These are phyloP conservation scores for Encarsia formosa DNA, from an alignment of 2,888 invertebrate genomes.

Conservation along the genomic window DNA sequence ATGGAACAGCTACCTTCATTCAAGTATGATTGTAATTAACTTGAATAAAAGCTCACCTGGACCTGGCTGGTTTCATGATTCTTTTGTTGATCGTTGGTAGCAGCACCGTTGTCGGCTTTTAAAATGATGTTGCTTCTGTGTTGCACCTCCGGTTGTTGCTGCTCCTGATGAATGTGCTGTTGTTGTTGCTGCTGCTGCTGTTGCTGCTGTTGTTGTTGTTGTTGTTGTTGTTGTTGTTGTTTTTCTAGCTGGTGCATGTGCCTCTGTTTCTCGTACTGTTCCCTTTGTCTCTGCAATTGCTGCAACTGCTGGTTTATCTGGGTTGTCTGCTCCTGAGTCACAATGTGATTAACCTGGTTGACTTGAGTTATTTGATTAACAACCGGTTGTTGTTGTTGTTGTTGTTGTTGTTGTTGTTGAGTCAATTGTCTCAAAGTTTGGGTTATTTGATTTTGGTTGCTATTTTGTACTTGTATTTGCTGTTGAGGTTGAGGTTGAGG, in stretches of 20 bases:
- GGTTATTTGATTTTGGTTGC: constrained; percentile 44
- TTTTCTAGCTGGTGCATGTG: constrained; percentile 34
- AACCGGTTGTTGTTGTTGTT: constrained; percentile 35
- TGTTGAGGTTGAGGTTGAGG: constrained; percentile 41
- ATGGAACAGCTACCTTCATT: no score
- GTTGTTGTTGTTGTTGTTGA: constrained; percentile 37
- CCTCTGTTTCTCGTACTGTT: constrained; percentile 33
- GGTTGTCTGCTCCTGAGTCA: background rate
- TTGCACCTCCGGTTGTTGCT: constrained; percentile 36
- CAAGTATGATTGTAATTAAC: no score
- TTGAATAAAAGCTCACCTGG: no score
- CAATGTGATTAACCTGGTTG: no score
- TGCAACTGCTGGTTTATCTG: constrained; percentile 12
- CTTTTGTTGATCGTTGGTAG: constrained; percentile 41
- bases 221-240: constrained; percentile 39
- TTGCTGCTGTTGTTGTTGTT: constrained; percentile 37
- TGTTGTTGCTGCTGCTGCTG: constrained; percentile 36
- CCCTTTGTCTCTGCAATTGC: constrained; percentile 29
- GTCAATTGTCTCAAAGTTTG: constrained; percentile 40
- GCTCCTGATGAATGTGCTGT: constrained; percentile 40
- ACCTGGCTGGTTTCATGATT: no score
- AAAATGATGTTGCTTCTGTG: constrained; percentile 43
- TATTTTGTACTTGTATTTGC: constrained; percentile 43
- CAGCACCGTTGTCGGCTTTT: constrained; percentile 37
- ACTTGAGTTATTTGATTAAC: constrained; percentile 37